Base-by-base conservation (phyloP, 2,888 invertebrate genomes). In the Yponomeuta evonymella region DNA sequence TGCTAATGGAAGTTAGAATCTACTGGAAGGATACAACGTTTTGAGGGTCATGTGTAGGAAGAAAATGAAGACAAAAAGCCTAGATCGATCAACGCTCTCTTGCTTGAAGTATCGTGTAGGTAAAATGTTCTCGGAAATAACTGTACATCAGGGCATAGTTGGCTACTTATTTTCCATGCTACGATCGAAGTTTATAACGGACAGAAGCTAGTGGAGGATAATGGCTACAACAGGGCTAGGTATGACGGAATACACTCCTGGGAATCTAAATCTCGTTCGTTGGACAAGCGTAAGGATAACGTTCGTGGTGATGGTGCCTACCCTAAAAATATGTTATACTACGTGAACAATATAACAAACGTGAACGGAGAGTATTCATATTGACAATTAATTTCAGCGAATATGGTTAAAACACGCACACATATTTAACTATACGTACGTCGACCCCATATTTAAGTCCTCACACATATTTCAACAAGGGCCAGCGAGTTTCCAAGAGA, bases 401-500 rank as follows among this genome's bases (percentile, higher is more conserved):
- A 43, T 43, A 43, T 33, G 5, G 43, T 43, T 43, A 43, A 6
- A 43, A 43, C 33, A 4, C 3, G 33, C 33, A 43, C 9, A 43
- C 43, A 36, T 36, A 36, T 4, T 36, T 36, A 36, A 2, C 43
- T 43, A 43, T 8, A 43, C 8, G 43, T 43, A 8, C 43, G 43
- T 43, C 5, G 6, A 5, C 43, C 9, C 8, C 5, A 8, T 6
- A 8, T 43, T 43, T 3, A 5, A 43, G 64, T 29, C 29, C 64
- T 10, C 9, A n/a, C 64, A 62, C 48, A 66, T 30, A 33, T 33
- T n/a, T 33, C 15, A 48, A 30, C 51, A 71, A 72, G 67, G 5
- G 43, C 43, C 8, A 65, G 71, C 73, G 71, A 73, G 72, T 64
- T 64, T 29, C n/a, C 64, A 64, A 64, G 64, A 64, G 73, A 74